These are phyloP conservation scores for Xestia ashworthii DNA, from an alignment of 2,888 invertebrate species.

Conservation along the genomic window DNA sequence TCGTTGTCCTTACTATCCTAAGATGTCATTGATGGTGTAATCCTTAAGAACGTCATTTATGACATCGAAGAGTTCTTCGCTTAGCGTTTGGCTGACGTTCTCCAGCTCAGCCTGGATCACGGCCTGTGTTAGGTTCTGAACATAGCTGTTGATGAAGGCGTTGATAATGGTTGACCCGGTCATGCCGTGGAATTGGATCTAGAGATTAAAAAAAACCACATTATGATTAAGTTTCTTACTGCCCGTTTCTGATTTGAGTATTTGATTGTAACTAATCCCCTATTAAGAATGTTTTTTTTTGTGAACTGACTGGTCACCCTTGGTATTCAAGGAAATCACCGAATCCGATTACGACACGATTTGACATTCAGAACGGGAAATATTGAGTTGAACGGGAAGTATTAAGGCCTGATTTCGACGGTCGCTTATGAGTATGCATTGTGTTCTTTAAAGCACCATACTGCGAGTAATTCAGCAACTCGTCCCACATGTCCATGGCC, in stretches of 20 bases:
- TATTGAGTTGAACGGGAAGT: background rate
- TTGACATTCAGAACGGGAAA: background rate
- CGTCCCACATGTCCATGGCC: too few relatives aligned
- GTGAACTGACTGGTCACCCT: too few relatives aligned
- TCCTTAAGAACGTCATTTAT: conserved; percentile 77
- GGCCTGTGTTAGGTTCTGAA: conserved; percentile 76
- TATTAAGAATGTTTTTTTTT: too few relatives aligned
- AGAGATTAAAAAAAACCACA: conserved; percentile 42
- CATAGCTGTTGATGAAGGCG: conserved; percentile 72
- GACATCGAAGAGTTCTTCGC: conserved; percentile 74
- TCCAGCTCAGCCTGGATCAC: conserved; percentile 74
- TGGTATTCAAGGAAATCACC: background rate
- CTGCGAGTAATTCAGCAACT: too few relatives aligned
- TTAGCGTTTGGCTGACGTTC: conserved; percentile 72
- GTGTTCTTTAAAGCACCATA: too few relatives aligned
- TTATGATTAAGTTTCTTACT: background rate
- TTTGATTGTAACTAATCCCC: background rate
- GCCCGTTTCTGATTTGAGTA: background rate
- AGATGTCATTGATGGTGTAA: conserved; percentile 74
- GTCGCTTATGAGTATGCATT: too few relatives aligned
- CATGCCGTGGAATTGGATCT: conserved; percentile 79
- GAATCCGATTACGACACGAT: background rate
- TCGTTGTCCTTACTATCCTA: conserved; percentile 50
- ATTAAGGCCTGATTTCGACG: too few relatives aligned
- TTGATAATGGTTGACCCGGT: conserved; percentile 77